phyloP scores from a whole-genome alignment of 2,113 vertebrate genomes.

The Psittacula cyanocephala region DNA sequence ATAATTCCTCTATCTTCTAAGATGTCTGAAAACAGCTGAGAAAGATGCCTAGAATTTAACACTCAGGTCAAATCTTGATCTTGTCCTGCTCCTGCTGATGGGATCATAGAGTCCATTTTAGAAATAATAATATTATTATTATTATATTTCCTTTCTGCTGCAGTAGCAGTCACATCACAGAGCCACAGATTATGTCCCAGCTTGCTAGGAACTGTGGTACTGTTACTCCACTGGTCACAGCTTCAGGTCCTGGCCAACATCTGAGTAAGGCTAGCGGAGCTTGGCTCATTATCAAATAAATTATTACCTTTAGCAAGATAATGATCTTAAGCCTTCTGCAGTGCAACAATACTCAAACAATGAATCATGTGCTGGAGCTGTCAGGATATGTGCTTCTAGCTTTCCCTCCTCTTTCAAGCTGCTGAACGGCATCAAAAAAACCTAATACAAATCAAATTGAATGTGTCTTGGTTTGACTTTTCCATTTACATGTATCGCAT shows the following conservation, averaged over 20 bases:
- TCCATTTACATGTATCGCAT: not conserved
- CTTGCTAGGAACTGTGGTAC: not conserved
- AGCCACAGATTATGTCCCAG: not conserved
- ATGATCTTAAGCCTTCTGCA: constrained; percentile 18
- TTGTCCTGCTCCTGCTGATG: not conserved
- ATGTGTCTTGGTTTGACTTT: constrained; percentile 12
- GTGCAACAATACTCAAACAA: constrained; percentile 3
- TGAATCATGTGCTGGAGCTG: constrained; percentile 9
- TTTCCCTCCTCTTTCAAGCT: not conserved
- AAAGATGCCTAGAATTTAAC: not conserved
- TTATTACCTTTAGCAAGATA: constrained; percentile 41
- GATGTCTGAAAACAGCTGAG: not conserved
- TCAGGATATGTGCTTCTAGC: not conserved
- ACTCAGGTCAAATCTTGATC: not conserved
- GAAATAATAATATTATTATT: not conserved
- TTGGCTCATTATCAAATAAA: constrained; percentile 43
- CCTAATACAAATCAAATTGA: not conserved
- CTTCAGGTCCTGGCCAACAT: not conserved
- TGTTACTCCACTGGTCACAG: not conserved
- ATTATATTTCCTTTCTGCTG: not conserved
- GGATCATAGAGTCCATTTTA: not conserved
- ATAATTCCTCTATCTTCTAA: not conserved
- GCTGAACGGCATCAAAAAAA: not conserved
- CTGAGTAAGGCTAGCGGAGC: not conserved
- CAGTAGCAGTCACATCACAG: not conserved